Evolutionary conservation across 2,888 invertebrate species (phyloP).

Genomic region (Dryococelus australis): DNA sequence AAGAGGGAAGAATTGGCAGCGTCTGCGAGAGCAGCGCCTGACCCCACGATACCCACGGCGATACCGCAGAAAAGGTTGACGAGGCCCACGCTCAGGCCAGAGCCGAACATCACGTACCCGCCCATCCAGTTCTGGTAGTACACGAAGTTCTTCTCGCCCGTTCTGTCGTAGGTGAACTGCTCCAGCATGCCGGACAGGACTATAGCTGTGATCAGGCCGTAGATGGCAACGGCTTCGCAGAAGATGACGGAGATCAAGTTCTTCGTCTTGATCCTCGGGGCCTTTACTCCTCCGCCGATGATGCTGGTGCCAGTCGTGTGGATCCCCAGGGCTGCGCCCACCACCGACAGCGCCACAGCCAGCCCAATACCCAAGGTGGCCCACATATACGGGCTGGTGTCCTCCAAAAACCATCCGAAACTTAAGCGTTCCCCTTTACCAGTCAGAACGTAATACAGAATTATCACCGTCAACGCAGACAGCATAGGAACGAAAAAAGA

Average conservation of each 20-base stretch:
- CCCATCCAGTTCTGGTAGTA: conserved; percentile 77
- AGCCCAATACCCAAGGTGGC: conserved; percentile 91
- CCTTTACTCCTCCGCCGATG: conserved; percentile 97
- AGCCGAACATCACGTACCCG: conserved; percentile 96
- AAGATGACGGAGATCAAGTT: conserved; percentile 99
- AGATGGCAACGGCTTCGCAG: conserved; percentile 99
- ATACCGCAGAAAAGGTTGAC: conserved; percentile 96
- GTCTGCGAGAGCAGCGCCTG: conserved; percentile 97
- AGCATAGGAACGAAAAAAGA: conserved; percentile 31
- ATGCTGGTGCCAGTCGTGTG: conserved; percentile 97
- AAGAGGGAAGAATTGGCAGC: conserved; percentile 96
- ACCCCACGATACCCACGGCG: conserved; percentile 98
- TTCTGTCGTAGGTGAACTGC: conserved; percentile 45
- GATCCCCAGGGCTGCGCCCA: conserved; percentile 98
- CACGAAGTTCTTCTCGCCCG: conserved; percentile 56
- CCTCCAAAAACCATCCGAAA: conserved; percentile 76
- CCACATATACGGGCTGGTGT: conserved; percentile 97
- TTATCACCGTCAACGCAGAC: conserved; percentile 31
- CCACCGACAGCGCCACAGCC: conserved; percentile 93
- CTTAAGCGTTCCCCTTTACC: conserved; percentile 62
- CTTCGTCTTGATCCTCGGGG: conserved; percentile 98
- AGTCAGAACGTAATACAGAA: conserved; percentile 61
- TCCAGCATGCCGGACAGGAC: conserved; percentile 88
- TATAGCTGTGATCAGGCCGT: conserved; percentile 98
- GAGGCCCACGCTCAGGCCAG: conserved; percentile 93